phyloP scores from a whole-genome alignment of 2,113 vertebrate species.

The Tursiops truncatus region DNA sequence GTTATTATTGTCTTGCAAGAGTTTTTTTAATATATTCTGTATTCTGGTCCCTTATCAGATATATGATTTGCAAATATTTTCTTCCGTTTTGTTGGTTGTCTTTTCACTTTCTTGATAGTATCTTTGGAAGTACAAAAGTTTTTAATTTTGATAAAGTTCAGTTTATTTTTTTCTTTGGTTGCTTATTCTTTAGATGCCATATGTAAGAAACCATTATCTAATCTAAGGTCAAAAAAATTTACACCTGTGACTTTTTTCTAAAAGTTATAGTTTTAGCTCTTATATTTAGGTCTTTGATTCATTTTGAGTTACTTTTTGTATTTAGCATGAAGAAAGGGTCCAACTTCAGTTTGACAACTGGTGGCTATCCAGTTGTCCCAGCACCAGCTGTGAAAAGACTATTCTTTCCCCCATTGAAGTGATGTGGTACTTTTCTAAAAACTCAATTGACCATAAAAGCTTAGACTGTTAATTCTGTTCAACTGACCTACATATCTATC shows the following conservation, averaged over 20 bases:
- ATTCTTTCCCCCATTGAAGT: neutral
- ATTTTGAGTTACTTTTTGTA: neutral
- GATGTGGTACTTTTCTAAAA: neutral
- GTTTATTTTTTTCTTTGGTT: neutral
- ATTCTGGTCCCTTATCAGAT: neutral
- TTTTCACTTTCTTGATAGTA: neutral
- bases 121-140: neutral
- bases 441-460: neutral
- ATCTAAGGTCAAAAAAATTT: neutral
- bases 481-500: neutral
- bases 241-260: neutral
- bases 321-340: neutral
- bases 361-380: neutral
- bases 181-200: neutral
- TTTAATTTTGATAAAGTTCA: neutral
- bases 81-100: neutral
- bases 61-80: constrained; percentile 3
- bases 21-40: neutral
- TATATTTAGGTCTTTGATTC: neutral
- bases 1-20: neutral
- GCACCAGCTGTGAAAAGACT: neutral
- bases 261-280: neutral
- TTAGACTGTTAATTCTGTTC: neutral
- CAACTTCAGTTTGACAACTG: neutral
- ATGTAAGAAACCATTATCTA: neutral